Base-by-base conservation (phyloP, 2,797 vertebrate genomes). In the Coregonus ussuriensis region DNA sequence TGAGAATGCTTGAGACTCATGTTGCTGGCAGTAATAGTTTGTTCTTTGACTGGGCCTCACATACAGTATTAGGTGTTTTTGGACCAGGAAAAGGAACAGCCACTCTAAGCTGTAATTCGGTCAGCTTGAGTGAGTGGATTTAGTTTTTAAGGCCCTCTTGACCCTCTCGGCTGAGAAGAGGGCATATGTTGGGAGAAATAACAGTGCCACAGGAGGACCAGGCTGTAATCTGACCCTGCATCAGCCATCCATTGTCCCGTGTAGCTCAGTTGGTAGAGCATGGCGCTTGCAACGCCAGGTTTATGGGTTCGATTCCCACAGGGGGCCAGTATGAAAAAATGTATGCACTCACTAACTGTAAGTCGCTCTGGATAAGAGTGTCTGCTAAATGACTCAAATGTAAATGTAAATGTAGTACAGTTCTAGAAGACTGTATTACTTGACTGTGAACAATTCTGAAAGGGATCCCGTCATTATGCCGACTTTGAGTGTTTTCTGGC, bases 171-270 rank as follows among this genome's bases (percentile, higher is more conserved):
- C 31, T 67, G 33, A 35, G 31, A 31, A 31, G 29, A 31, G 37
- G 21, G 21, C 62, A 47, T 6, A 72, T 65, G 35, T 73, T 74
- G 53, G 18, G 53, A 51, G 59, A 29, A 66, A 47, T 51, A 74
- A 5, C 69, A 18, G 16, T 13, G 21, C 63, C 62, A 9, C 31
- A 31, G 65, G 31, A 67, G 31, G 29, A 67, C 62, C 21, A 65
- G 25, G 9, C 65, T 67, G 65, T 31, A 16, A 67, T 67, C 65
- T 29, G 35, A 63, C 68, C 69, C 31, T 31, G 31, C n/a, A 67
- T 41, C 37, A 76, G 33, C 63, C 74, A 33, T 71, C 54, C 56
- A 77, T 76, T 82, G 67, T 25, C 25, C 25, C 25, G 25, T 25
- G 25, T 25, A 25, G 25, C 25, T 25, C 25, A 25, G 25, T 25